These are phyloP conservation scores for Cephus sareptanus DNA, from an alignment of 2,888 invertebrate genomes.

Conservation along the genomic window DNA sequence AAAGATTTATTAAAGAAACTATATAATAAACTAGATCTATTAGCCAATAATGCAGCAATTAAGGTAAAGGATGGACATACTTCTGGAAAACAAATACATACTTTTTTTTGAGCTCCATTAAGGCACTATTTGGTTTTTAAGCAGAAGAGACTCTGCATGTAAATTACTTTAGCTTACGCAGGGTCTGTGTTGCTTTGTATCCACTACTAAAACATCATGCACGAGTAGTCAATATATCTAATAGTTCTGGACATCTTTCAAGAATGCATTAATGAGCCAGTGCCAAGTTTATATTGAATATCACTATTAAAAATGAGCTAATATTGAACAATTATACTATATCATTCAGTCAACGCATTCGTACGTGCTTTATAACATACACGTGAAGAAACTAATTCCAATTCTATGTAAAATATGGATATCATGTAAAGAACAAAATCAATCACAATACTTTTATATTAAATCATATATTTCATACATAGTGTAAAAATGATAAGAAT, in stretches of 20 bases:
- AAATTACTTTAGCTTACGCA: constrained; percentile 77
- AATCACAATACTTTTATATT: too few relatives aligned
- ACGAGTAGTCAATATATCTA: constrained; percentile 82
- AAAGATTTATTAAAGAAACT: constrained; percentile 71
- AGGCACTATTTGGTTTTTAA: constrained; percentile 75
- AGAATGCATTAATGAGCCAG: constrained; percentile 67
- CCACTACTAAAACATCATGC: constrained; percentile 78
- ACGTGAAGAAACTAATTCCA: too few relatives aligned
- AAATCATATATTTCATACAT: too few relatives aligned
- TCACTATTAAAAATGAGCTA: not conserved
- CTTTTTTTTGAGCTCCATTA: too few relatives aligned
- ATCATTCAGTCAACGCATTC: not conserved
- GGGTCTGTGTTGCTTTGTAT: constrained; percentile 76
- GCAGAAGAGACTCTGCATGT: constrained; percentile 77
- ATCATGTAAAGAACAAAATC: too few relatives aligned
- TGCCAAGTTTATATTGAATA: too few relatives aligned
- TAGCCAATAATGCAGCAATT: constrained; percentile 83
- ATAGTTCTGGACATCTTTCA: constrained; percentile 74
- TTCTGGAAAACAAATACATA: too few relatives aligned
- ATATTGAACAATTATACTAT: not conserved
- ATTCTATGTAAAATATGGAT: too few relatives aligned
- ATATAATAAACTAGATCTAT: constrained; percentile 77
- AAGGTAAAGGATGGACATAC: constrained; percentile 62
- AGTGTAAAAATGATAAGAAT: not conserved
- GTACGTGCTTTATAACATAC: not conserved